Conservation (phyloP, 2,113 vertebrate genomes). For the Dunckerocampus dactyliophorus region DNA sequence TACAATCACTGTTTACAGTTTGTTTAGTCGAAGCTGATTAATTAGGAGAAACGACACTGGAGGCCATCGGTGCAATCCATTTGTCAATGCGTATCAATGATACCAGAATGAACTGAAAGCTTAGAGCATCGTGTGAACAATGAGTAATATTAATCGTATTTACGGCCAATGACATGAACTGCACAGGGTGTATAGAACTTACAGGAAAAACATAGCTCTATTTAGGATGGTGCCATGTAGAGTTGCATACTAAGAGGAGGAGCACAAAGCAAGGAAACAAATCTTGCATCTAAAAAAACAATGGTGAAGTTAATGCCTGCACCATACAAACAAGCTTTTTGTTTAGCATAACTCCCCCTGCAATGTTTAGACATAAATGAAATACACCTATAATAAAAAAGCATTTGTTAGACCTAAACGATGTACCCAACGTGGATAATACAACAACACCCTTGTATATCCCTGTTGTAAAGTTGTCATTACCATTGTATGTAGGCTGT, state of each 20-base stretch:
- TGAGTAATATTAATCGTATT: slow-evolving; percentile 7
- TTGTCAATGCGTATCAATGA: slow-evolving; percentile 28
- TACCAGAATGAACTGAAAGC: slow-evolving; percentile 11
- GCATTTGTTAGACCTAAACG: too few relatives aligned
- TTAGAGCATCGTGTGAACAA: background rate
- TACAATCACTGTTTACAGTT: slow-evolving; percentile 59
- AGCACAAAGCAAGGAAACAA: too few relatives aligned
- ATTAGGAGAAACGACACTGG: slow-evolving; percentile 28
- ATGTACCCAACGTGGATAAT: too few relatives aligned
- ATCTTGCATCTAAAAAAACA: background rate
- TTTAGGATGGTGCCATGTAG: slow-evolving; percentile 1
- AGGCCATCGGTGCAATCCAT: slow-evolving; percentile 4
- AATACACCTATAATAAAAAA: too few relatives aligned
- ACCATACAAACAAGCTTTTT: too few relatives aligned
- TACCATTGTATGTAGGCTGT: too few relatives aligned
- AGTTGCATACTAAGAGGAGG: slow-evolving; percentile 1
- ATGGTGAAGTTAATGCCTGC: too few relatives aligned
- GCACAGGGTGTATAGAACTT: background rate
- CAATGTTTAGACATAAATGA: too few relatives aligned
- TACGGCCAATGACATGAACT: background rate
- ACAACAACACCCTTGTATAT: too few relatives aligned
- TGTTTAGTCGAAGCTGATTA: slow-evolving; percentile 43
- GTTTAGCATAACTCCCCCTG: too few relatives aligned
- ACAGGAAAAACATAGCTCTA: background rate
- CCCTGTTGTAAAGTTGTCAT: too few relatives aligned